Evolutionary conservation across 2,113 vertebrate genomes (phyloP), one percentile per base, ranked within the genome.

Genomic region (Urocynchramus pylzowi): DNA sequence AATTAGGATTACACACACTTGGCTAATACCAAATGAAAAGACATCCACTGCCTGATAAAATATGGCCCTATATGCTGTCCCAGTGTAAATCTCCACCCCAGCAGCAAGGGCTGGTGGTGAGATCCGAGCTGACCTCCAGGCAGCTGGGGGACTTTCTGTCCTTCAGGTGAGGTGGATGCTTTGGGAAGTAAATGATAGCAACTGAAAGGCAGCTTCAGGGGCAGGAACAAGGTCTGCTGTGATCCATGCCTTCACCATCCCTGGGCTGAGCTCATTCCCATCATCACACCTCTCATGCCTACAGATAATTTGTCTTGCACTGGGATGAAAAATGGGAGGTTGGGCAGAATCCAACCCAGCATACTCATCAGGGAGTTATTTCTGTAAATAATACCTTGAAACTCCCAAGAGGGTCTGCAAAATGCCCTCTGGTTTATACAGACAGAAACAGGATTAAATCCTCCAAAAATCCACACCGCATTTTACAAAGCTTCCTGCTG

Each of bases 1-100:
- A 95, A 96, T 96, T 92, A 96, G 90, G 73, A 89, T 94, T 93
- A 95, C 86, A 86, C 56, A 59, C 47, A 65, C 73, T 90, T 95
- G 75, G 52, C 60, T 89, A 92, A 94, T 84, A 61, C 76, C 67
- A 84, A 90, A 90, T 24, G 52, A 90, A 91, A 88, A 91, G 57
- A 86, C 91, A 93, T 87, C 80, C 65, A n/a, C 31, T 82, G 56
- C 60, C 88, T 92, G 94, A 90, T 93, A 84, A 94, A 87, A 65
- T 22, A 78, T 2, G 49, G 73, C 45, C 73, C 73, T 65, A 11
- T 33, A 13, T 10, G 52, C 7, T 78, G 42, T 73, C 26, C 76
- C 26, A 17, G 21, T 5, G 37, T 59, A 92, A 92, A 92, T 82
- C 68, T 90, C 7, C 68, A 5, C 33, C 37, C 56, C 64, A 68